Evolutionary conservation across 2,888 invertebrate genomes (phyloP), one percentile per base, ranked within the genome.

Genomic region (Taenaris catops): DNA sequence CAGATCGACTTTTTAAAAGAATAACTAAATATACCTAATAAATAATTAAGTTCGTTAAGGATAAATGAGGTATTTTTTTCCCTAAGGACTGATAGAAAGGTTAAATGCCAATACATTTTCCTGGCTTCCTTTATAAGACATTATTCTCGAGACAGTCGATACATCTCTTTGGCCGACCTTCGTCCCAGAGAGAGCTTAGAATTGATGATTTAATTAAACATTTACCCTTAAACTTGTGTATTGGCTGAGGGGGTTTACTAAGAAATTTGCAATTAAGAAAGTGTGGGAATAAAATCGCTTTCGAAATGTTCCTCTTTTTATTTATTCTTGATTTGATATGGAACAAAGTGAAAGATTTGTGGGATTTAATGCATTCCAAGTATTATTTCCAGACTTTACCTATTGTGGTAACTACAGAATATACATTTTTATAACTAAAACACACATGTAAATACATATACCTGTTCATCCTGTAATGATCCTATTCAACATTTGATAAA

Each of bases 211-310:
- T 73, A 76, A 78, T 76, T 76, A 74, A 69, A 62, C 57, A 60
- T 39, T 57, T 54, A 41, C 57, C 63, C 60, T 56, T 54, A 59
- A 62, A 65, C 58, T 68, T 60, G 55, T 43, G 48, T 60, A 60
- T 63, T 53, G 51, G 49, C 23, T 25, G 32, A 4, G 47, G 60
- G 65, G 65, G 64, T 58, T 59, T 59, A 61, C 58, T 53, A 46
- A 39, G 74, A 76, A 80, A 80, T 78, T 74, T 64, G 67, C 63
- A 78, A 79, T 79, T 78, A 78, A 71, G 71, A 72, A 69, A 65
- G 60, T 65, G 62, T 66, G 41, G 50, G 46, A 71, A 69, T 56
- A 63, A 72, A 74, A 72, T 75, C 66, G 63, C 68, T 70, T 72
- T 66, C n/a, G n/a, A n/a, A n/a, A n/a, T n/a, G n/a, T n/a, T n/a